These are phyloP conservation scores for Gouania willdenowi DNA, from an alignment of 2,797 vertebrate genomes.

Conservation along the genomic window DNA sequence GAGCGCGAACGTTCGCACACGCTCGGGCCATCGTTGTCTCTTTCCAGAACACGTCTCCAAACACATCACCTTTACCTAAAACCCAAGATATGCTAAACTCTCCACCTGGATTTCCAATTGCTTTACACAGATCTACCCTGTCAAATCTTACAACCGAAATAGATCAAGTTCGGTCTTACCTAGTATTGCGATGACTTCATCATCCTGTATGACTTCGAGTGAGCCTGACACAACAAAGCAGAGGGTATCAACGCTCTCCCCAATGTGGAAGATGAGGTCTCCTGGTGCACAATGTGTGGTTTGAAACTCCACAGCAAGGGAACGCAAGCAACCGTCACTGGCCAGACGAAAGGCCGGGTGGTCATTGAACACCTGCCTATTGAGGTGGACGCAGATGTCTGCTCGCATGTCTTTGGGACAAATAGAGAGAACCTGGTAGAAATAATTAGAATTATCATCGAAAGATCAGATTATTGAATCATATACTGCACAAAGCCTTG, in stretches of 20 bases:
- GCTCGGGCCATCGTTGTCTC: slow-evolving; percentile 88
- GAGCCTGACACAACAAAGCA: slow-evolving; percentile 97
- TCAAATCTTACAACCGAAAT: too few relatives aligned
- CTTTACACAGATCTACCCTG: too few relatives aligned
- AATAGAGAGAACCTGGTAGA: slow-evolving; percentile 89
- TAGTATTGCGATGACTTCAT: slow-evolving; percentile 96
- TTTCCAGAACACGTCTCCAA: slow-evolving; percentile 97
- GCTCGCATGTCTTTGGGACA: slow-evolving; percentile 99
- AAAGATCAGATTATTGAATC: neutral
- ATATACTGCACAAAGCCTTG: too few relatives aligned
- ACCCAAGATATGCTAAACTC: too few relatives aligned
- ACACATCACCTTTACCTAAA: slow-evolving; percentile 94
- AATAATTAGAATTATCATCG: neutral
- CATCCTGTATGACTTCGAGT: slow-evolving; percentile 97
- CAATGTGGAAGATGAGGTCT: slow-evolving; percentile 96
- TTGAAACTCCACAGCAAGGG: slow-evolving; percentile 94
- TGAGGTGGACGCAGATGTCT: slow-evolving; percentile 97
- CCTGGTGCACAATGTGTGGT: slow-evolving; percentile 95
- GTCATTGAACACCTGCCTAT: slow-evolving; percentile 92
- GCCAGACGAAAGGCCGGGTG: slow-evolving; percentile 95
- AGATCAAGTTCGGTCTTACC: too few relatives aligned
- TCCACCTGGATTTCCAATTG: too few relatives aligned
- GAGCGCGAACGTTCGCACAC: slow-evolving; percentile 90
- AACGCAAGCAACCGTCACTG: slow-evolving; percentile 92
- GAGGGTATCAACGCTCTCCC: slow-evolving; percentile 93